Base-by-base conservation (phyloP, 2,113 vertebrate genomes). In the Ictalurus furcatus region DNA sequence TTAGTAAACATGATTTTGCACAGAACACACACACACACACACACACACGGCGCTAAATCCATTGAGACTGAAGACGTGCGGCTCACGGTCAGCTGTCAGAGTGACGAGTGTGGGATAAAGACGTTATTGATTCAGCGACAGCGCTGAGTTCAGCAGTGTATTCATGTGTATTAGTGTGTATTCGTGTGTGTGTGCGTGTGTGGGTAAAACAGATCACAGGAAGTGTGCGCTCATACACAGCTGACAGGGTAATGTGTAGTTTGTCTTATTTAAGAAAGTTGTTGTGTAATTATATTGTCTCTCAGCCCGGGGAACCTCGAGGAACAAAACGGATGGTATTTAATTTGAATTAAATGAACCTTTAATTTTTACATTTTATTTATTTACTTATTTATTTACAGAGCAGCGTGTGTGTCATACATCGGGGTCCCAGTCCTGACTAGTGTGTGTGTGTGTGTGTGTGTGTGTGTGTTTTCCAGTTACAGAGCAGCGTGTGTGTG, bases 401-500 rank as follows among this genome's bases (percentile, higher is more conserved):
- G 21, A 78, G 74, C 74, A 48, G 21, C 23, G 0, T 23, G 40
- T 78, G 74, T 4, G 13, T 25, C 1, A 48, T 48, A 76, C 48
- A 40, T 78, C 28, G 12, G 23, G 23, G 44, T 79, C 44, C 25
- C 4, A 13, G 4, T 79, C 44, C 76, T 79, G 13, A 76, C 19
- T 19, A 21, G 17, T 76, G 73, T 76, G 12, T 76, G 19, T 48
- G 63, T 28, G n/a, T n/a, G n/a, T 30, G 58, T 58, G 9, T 88
- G 89, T 80, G n/a, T 76, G 82, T 84, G 79, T 34, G 23, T 83
- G 59, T 91, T 88, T 93, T 89, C 23, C 94, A 99, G 98, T 94
- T 93, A 96, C 97, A 0, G 97, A 98, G 90, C 95, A 95, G 14
- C 98, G 97, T 97, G 94, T 98, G 69, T 99, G 98, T 81, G 97